Base-by-base conservation (phyloP, 2,888 invertebrate species). In the Eremobia ochroleuca region DNA sequence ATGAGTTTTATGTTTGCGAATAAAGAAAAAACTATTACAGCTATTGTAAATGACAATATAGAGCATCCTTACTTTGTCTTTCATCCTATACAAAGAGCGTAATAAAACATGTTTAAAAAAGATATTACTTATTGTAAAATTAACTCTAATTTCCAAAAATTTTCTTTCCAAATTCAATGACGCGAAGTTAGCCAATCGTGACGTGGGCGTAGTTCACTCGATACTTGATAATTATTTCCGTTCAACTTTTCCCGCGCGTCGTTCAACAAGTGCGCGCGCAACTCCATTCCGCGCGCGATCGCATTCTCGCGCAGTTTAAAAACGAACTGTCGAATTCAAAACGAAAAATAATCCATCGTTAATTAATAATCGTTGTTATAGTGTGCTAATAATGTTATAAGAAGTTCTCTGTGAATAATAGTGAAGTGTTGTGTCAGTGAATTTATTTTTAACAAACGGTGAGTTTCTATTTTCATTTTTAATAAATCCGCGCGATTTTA, bases 261-360 rank as follows among this genome's bases (percentile, higher is more conserved):
- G 85, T 90, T 91, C 88, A 90, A 91, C 90, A 93, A 91, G 90
- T 91, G 93, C 93, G 93, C 92, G 92, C 90, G 92, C 92, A 93
- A 93, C 91, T 88, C 92, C 94, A 94, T 93, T 93, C 93, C 92
- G 95, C 94, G 96, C 94, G 95, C 94, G 94, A 94, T 93, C 94
- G 93, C 90, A 92, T 91, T 91, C 92, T 77, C 79, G 92, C 92
- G 92, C 80, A 84, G 83, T 84, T 87, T 87, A 82, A 69, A 73
- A 89, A 88, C 93, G 91, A 92, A 87, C 83, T 88, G 88, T 92
- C 92, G 90, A 92, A 92, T 91, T 89, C 84, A 91, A 90, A 81
- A 81, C 87, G 87, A 87, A 86, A 73, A 83, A 87, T 82, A 81
- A 81, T 80, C 15, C 21, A 77, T 77, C 82, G 85, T 80, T 80